These are phyloP conservation scores for Kuschelorhynchus macadamiae DNA, from an alignment of 2,888 invertebrate species.

Conservation along the genomic window DNA sequence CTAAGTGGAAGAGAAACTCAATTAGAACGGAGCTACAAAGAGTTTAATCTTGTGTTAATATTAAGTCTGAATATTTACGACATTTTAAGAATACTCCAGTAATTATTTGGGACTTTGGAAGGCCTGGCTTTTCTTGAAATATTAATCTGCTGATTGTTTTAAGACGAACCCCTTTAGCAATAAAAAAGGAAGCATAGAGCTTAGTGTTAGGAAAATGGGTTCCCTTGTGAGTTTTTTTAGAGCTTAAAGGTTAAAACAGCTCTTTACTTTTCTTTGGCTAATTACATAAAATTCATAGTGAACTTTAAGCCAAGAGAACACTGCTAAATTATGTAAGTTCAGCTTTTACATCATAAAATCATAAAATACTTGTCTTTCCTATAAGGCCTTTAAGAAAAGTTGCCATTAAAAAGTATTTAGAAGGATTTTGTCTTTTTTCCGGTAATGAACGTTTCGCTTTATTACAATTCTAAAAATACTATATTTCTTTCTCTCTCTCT, in stretches of 20 bases:
- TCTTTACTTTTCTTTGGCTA: background rate
- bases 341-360: too few relatives aligned
- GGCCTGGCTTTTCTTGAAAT: conserved; percentile 32
- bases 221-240: conserved; percentile 11
- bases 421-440: too few relatives aligned
- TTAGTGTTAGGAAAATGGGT: conserved; percentile 13
- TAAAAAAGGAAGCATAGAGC: conserved; percentile 17
- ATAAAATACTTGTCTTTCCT: too few relatives aligned
- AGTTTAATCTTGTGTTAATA: conserved; percentile 48
- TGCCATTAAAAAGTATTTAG: too few relatives aligned
- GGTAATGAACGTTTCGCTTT: too few relatives aligned
- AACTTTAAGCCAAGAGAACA: too few relatives aligned
- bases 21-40: conserved; percentile 40
- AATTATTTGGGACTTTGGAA: conserved; percentile 45
- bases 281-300: too few relatives aligned
- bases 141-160: conserved; percentile 37
- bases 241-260: background rate
- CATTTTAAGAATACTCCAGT: conserved; percentile 37
- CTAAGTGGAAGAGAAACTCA: conserved; percentile 46
- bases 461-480: too few relatives aligned
- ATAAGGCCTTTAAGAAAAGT: too few relatives aligned
- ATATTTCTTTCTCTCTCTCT: too few relatives aligned
- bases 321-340: too few relatives aligned
- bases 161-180: conserved; percentile 23
- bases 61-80: conserved; percentile 47